Evolutionary conservation across 2,797 vertebrate species (phyloP).

Genomic region (Hemitrygon akajei): DNA sequence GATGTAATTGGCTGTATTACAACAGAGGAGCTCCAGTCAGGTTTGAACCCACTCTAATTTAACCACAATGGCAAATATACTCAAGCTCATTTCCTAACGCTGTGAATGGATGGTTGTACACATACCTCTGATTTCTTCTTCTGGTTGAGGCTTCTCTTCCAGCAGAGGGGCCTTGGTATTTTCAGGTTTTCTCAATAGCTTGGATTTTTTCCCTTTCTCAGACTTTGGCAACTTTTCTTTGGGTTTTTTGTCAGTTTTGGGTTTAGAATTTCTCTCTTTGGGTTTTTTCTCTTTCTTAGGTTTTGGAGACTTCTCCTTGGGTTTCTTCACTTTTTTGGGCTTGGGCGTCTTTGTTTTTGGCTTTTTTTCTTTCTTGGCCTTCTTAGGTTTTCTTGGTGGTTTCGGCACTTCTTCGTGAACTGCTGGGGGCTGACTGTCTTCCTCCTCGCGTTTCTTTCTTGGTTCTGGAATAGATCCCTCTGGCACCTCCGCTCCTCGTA

Average conservation of each 20-base stretch:
- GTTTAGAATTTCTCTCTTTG: neutral
- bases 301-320: neutral
- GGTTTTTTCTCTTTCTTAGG: constrained; percentile 13
- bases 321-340: neutral
- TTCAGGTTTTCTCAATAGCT: neutral
- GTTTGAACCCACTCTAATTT: neutral
- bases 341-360: neutral
- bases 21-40: too few species aligned
- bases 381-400: neutral
- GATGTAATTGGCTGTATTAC: neutral
- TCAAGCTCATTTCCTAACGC: neutral
- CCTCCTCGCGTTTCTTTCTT: neutral
- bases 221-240: neutral
- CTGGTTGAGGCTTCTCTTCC: neutral
- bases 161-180: neutral
- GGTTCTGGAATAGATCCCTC: neutral
- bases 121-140: constrained; percentile 6
- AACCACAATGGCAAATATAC: neutral
- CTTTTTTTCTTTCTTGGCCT: constrained; percentile 5
- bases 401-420: neutral
- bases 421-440: neutral
- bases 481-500: too few species aligned
- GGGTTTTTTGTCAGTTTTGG: neutral
- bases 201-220: neutral
- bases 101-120: neutral